Percentiles rank a stretch among this genome's conserved stretches.
Conservation (phyloP, 92 coral and sea anemone genomes). For the Parazoanthus swiftii region DNA sequence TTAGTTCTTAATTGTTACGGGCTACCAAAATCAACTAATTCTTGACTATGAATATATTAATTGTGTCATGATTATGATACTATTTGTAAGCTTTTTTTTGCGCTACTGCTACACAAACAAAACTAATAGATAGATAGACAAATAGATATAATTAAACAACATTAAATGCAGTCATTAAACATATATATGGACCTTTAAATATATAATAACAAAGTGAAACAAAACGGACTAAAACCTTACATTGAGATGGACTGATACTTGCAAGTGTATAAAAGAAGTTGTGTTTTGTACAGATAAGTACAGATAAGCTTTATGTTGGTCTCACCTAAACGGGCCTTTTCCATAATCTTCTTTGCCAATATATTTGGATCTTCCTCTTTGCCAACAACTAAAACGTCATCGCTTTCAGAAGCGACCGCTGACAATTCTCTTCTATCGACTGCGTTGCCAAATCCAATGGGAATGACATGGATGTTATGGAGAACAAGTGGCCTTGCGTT, state of each 20-base stretch:
- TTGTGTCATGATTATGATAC: too few relatives aligned
- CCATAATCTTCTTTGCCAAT: constrained; percentile 31
- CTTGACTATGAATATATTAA: too few relatives aligned
- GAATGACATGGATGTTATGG: constrained; percentile 62
- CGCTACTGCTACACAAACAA: not conserved
- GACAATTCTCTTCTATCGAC: constrained; percentile 53
- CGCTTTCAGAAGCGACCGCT: constrained; percentile 61
- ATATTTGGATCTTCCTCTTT: constrained; percentile 26
- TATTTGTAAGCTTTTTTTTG: too few relatives aligned
- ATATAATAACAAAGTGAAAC: too few relatives aligned
- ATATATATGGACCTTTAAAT: too few relatives aligned
- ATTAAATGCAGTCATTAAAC: too few relatives aligned
- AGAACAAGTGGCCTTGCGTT: constrained; percentile 63
- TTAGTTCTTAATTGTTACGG: too few relatives aligned
- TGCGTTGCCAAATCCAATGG: constrained; percentile 68
- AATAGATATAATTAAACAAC: too few relatives aligned
- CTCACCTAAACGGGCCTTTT: constrained; percentile 37
- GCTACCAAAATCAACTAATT: too few relatives aligned
- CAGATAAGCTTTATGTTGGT: not conserved
- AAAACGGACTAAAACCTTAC: too few relatives aligned
- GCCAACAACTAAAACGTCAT: constrained; percentile 51
- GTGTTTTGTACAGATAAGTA: too few relatives aligned
- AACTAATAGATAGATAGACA: not conserved
- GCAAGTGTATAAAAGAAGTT: too few relatives aligned
- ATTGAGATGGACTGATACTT: not conserved